A percentile compares a stretch with the other conserved stretches of the same genome.
Conservation (phyloP, 2,797 vertebrate species). For the Chloroceryle inda region DNA sequence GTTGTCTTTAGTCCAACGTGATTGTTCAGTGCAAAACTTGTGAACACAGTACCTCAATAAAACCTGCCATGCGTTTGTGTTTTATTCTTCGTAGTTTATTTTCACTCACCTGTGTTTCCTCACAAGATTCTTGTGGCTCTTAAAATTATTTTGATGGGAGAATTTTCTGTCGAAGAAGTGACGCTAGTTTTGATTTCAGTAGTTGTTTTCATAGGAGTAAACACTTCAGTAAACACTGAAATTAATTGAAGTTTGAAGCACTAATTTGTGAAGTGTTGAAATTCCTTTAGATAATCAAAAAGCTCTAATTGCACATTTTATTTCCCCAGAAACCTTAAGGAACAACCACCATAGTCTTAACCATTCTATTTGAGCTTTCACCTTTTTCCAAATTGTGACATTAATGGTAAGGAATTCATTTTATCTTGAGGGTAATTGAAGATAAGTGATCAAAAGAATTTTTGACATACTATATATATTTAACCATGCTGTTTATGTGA, state of each 20-base stretch:
- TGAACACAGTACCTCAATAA: conserved; percentile 57
- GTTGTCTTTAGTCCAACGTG: conserved; percentile 1
- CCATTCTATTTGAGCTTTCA: neutral
- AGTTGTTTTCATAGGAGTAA: neutral
- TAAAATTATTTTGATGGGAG: neutral
- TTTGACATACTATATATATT: neutral
- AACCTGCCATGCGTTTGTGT: conserved; percentile 11
- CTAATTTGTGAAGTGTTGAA: neutral
- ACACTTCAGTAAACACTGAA: neutral
- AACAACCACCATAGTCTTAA: neutral
- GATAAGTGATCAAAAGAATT: conserved; percentile 20
- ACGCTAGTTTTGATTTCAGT: neutral
- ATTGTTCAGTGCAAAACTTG: neutral
- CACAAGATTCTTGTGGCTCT: neutral
- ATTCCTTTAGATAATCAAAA: conserved; percentile 12
- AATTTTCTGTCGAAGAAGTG: neutral
- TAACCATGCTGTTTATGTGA: neutral
- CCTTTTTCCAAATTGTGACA: neutral
- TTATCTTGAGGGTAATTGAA: neutral
- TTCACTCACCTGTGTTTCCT: neutral
- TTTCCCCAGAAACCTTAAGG: neutral
- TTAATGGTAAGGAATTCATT: conserved; percentile 6
- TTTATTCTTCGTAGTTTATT: conserved; percentile 2
- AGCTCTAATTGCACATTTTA: neutral
- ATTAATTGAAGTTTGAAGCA: neutral